Base-by-base conservation (phyloP, 2,888 invertebrate genomes). In the Lissocephala sabroskyi region DNA sequence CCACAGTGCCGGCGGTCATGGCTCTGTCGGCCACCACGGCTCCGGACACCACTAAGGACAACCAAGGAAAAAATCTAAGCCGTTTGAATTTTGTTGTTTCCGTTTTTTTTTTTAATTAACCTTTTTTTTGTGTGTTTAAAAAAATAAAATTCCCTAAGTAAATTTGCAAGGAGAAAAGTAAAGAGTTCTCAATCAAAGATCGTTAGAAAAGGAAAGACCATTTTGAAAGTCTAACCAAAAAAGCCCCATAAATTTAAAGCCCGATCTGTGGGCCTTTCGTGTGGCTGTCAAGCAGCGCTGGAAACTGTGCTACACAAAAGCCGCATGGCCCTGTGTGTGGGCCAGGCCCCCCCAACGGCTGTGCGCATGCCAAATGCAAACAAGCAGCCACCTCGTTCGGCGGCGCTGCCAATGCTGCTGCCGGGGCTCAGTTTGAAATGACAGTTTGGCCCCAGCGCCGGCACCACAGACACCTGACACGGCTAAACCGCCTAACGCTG, bases 341-440 rank as follows among this genome's bases (percentile, higher is more conserved):
- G 17, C 26, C 32, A 43, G 33, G 43, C 14, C 19, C 33, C 32
- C 32, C 19, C 32, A 13, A 18, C 32, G 61, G 67, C 49, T 56
- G 28, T 63, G 62, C 62, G 62, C 62, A 62, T 62, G 62, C 63
- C 62, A 66, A 56, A 47, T 52, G 36, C 47, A 49, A 36, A 47
- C 51, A 37, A 35, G n/a, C n/a, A 43, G 64, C 41, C 63, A 44
- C 43, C 7, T 3, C 7, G 23, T 3, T 23, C 23, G 23, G 3
- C 4, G 23, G 3, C 23, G 23, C 7, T 7, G 23, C 7, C 23
- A 23, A 7, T 23, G 23, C 23, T 23, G 3, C 23, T 5, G 23
- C 23, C 23, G 7, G 4, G 4, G 23, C 23, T 23, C 23, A 5
- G 23, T 23, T 3, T 3, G 23, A 5, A 23, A 23, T 23, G 23